phyloP scores from a whole-genome alignment of 2,888 invertebrate species.

The Agrotis clavis region DNA sequence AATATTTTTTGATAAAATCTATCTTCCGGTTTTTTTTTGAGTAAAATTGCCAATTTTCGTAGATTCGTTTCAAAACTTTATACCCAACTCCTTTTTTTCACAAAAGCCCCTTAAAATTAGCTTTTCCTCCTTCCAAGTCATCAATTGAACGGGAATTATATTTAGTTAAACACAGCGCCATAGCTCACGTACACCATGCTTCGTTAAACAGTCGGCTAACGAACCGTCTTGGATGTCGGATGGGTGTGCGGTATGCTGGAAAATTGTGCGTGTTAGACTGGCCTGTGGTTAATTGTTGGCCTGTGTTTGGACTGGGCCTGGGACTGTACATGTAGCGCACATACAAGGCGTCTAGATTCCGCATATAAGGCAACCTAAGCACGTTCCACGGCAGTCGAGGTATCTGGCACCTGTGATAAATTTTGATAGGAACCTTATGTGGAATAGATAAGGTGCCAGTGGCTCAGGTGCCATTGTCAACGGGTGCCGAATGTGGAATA shows the following conservation, averaged over 20 bases:
- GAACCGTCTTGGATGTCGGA: slow-evolving; percentile 50
- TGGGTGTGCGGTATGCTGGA: slow-evolving; percentile 41
- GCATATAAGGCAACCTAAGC: too few relatives aligned
- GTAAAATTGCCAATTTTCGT: too few relatives aligned
- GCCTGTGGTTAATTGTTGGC: slow-evolving; percentile 28
- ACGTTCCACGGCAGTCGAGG: too few relatives aligned
- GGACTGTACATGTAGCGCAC: too few relatives aligned
- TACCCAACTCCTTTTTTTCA: neutral
- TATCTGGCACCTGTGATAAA: too few relatives aligned
- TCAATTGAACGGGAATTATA: slow-evolving; percentile 43
- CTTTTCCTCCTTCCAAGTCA: neutral
- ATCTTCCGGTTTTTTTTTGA: too few relatives aligned
- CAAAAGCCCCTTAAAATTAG: slow-evolving; percentile 24
- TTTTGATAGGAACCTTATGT: too few relatives aligned
- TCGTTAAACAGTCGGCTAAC: slow-evolving; percentile 59
- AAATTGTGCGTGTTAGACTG: slow-evolving; percentile 32
- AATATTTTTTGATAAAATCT: too few relatives aligned
- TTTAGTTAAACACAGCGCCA: slow-evolving; percentile 40
- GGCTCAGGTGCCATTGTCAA: too few relatives aligned
- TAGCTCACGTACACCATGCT: slow-evolving; percentile 61
- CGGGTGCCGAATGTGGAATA: too few relatives aligned
- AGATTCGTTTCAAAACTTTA: neutral
- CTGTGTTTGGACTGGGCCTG: neutral
- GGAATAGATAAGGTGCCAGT: too few relatives aligned
- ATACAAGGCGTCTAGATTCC: too few relatives aligned